Conservation (phyloP, 1,140 invertebrate genomes). For the Hyles vespertilio region DNA sequence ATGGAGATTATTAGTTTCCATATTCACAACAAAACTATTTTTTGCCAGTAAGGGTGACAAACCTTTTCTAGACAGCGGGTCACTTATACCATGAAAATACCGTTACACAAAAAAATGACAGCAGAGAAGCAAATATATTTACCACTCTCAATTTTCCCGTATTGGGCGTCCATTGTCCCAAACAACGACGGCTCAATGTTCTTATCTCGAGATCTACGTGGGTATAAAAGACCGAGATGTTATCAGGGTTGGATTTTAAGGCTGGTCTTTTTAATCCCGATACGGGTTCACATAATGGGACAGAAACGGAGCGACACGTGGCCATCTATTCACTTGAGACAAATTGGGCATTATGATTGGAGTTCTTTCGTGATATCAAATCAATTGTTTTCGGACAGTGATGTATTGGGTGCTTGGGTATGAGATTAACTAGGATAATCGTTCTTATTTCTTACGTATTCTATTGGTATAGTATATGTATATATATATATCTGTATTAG, state of each 20-base stretch:
- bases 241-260: slow-evolving; percentile 34
- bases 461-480: too few species aligned
- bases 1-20: too few species aligned
- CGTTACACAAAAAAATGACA: slow-evolving; percentile 28
- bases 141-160: slow-evolving; percentile 28
- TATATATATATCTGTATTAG: too few species aligned
- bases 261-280: slow-evolving; percentile 36
- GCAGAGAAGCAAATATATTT: slow-evolving; percentile 7
- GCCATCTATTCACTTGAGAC: slow-evolving; percentile 38
- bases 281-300: slow-evolving; percentile 46
- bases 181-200: slow-evolving; percentile 36
- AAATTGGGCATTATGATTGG: slow-evolving; percentile 50
- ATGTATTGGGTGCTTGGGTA: slow-evolving; percentile 10
- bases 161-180: slow-evolving; percentile 33
- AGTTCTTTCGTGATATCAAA: neutral
- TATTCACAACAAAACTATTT: too few species aligned
- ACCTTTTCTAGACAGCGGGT: slow-evolving; percentile 12
- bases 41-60: too few species aligned
- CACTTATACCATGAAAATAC: slow-evolving; percentile 12
- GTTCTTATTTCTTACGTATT: too few species aligned
- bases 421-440: neutral
- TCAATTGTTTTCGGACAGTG: slow-evolving; percentile 19
- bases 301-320: slow-evolving; percentile 47
- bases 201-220: slow-evolving; percentile 49
- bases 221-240: slow-evolving; percentile 47